These are phyloP conservation scores for Vanessa cardui DNA, from an alignment of 2,888 invertebrate species.

Conservation along the genomic window DNA sequence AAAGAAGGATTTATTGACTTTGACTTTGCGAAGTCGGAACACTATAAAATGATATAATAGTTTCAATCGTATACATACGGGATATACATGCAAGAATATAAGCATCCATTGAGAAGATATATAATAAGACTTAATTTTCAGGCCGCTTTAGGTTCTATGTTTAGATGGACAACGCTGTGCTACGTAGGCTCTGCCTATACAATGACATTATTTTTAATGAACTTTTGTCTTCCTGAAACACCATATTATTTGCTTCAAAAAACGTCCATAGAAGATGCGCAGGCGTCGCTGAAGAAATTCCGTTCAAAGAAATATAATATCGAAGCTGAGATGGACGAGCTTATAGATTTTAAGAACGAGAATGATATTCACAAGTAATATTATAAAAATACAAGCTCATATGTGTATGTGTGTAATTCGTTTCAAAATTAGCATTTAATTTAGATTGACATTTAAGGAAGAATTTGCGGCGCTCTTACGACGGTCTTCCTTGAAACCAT, in stretches of 20 bases:
- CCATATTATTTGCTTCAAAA: conserved; percentile 59
- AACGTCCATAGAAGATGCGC: conserved; percentile 42
- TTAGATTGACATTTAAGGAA: conserved; percentile 48
- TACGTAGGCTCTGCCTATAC: conserved; percentile 47
- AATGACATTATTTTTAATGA: conserved; percentile 42
- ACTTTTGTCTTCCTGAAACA: conserved; percentile 57
- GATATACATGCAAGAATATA: too few species aligned
- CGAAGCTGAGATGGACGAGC: conserved; percentile 52
- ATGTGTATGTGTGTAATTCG: not conserved
- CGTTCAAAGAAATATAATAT: conserved; percentile 51
- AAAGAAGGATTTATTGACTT: too few species aligned
- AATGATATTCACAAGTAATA: conserved; percentile 62
- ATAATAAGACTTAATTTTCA: conserved; percentile 44
- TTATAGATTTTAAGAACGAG: conserved; percentile 55
- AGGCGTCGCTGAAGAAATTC: conserved; percentile 48
- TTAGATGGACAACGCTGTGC: conserved; percentile 54
- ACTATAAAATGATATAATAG: too few species aligned
- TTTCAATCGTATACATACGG: too few species aligned
- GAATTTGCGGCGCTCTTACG: conserved; percentile 46
- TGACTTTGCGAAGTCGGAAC: too few species aligned
- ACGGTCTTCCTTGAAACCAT: conserved; percentile 54
- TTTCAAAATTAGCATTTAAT: not conserved
- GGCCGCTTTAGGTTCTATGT: conserved; percentile 52
- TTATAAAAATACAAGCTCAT: not conserved
- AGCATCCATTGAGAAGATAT: too few species aligned